phyloP scores from a whole-genome alignment of 2,888 invertebrate species.

The Frankliniella fusca region DNA sequence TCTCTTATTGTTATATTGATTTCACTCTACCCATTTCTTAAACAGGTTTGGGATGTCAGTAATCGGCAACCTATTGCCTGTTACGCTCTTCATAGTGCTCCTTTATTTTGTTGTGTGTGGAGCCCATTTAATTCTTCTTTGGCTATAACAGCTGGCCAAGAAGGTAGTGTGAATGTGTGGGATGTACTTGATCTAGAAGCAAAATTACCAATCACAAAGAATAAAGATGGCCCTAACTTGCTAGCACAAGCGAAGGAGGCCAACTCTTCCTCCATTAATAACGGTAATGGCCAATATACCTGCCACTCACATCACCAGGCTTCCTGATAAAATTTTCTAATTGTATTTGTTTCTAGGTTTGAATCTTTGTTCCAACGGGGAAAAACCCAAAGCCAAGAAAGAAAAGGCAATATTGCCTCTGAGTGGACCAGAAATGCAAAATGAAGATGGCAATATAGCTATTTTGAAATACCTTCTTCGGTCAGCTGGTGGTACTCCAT shows the following conservation, averaged over 20 bases:
- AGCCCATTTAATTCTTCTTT: background rate
- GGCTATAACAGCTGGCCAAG: background rate
- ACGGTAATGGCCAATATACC: background rate
- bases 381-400: background rate
- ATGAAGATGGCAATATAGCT: background rate
- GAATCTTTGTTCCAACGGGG: background rate
- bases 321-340: background rate
- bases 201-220: background rate
- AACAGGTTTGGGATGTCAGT: background rate
- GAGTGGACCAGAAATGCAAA: background rate
- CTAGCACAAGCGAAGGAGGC: background rate
- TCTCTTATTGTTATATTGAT: background rate
- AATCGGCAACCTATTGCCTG: background rate
- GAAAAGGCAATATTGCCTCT: background rate
- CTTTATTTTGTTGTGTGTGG: background rate
- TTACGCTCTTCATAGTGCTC: background rate
- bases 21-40: too few species aligned
- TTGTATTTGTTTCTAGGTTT: background rate
- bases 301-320: background rate
- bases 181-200: background rate
- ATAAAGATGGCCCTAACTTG: background rate
- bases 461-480: background rate
- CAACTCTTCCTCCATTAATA: background rate
- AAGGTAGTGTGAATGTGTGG: background rate
- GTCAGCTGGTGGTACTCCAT: background rate